These are phyloP conservation scores for Urechis unicinctus DNA, from an alignment of 2,888 invertebrate genomes.

Conservation along the genomic window DNA sequence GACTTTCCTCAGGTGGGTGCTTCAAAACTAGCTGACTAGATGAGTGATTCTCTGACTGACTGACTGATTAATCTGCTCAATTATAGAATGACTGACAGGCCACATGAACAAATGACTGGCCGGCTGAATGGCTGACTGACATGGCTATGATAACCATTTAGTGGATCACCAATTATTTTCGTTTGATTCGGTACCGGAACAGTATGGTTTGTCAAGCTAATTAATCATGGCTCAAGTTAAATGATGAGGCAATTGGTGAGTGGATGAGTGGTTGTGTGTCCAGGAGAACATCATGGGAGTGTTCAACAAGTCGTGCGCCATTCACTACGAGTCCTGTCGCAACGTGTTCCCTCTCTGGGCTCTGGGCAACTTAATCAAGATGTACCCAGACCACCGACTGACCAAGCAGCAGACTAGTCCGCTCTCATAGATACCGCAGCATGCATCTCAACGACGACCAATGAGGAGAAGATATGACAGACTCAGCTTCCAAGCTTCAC, in stretches of 20 bases:
- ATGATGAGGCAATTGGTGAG: background rate
- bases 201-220: no score
- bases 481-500: no score
- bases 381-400: slow-evolving; percentile 26
- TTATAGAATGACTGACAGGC: no score
- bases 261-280: no score
- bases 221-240: no score
- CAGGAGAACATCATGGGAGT: slow-evolving; percentile 40
- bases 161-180: background rate
- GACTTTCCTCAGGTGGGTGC: slow-evolving; percentile 34
- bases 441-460: background rate
- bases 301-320: slow-evolving; percentile 45
- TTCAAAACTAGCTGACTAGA: no score
- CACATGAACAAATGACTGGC: no score
- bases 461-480: background rate
- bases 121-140: no score
- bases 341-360: slow-evolving; percentile 43
- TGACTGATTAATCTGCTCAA: no score
- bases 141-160: background rate
- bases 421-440: background rate
- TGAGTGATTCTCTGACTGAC: no score
- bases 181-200: no score
- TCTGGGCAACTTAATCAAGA: slow-evolving; percentile 28
- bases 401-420: slow-evolving; percentile 7
- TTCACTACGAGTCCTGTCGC: slow-evolving; percentile 37